A percentile compares a stretch with the other conserved stretches of the same genome.
These are phyloP conservation scores for Danio albolineatus DNA, from an alignment of 2,797 vertebrate genomes.

Conservation along the genomic window DNA sequence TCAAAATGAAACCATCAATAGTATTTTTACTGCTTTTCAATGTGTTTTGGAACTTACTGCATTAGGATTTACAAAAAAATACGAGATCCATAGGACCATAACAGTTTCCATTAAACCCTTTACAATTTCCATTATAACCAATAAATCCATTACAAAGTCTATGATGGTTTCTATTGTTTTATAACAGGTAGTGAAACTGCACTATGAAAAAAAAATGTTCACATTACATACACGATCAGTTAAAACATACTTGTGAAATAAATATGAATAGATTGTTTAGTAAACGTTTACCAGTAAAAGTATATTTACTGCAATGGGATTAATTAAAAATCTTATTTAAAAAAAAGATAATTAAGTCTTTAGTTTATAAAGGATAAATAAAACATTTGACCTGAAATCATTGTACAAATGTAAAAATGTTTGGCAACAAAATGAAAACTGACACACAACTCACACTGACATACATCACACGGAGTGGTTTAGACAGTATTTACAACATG, in stretches of 20 bases:
- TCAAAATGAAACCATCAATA: too few species aligned
- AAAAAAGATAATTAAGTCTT: background rate
- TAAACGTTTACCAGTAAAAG: slow-evolving; percentile 25
- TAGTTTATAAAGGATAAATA: slow-evolving; percentile 18
- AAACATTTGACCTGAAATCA: background rate
- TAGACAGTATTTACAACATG: slow-evolving; percentile 15
- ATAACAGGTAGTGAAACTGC: background rate
- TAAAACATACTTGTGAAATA: background rate
- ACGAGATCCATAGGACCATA: too few species aligned
- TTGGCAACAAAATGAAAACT: slow-evolving; percentile 6
- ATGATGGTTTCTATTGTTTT: background rate
- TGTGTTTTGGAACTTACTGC: too few species aligned
- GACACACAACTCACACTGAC: background rate
- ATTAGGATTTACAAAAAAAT: too few species aligned
- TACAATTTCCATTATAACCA: too few species aligned
- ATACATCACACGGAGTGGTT: slow-evolving; percentile 3
- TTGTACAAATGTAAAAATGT: background rate
- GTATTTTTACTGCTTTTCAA: too few species aligned
- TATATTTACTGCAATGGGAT: background rate
- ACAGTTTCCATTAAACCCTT: too few species aligned
- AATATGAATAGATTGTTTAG: slow-evolving; percentile 7
- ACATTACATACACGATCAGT: background rate
- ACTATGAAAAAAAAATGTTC: background rate
- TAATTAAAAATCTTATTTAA: slow-evolving; percentile 6
- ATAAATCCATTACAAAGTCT: too few species aligned